Evolutionary conservation across 2,888 invertebrate species (phyloP).

Genomic region (Bugulina stolonifera): DNA sequence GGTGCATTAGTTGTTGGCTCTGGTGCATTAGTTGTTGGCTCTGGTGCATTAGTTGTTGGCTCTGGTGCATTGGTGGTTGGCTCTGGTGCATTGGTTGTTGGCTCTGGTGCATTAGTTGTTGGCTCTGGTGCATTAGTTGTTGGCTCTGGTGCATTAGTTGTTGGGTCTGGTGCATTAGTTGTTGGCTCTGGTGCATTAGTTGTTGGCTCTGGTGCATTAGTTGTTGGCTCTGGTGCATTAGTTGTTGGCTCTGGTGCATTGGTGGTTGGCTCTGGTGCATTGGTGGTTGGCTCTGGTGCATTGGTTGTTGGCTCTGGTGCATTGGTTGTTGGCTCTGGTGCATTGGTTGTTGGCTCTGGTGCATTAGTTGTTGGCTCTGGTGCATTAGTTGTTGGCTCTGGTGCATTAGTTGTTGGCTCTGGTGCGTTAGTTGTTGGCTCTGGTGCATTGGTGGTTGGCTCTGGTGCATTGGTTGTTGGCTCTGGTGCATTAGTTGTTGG

Average conservation of each 20-base stretch:
- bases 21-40: not conserved
- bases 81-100: not conserved
- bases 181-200: too few relatives aligned
- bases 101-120: not conserved
- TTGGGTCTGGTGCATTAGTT: not conserved
- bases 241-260: not conserved
- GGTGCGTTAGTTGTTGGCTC: not conserved
- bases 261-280: not conserved
- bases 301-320: not conserved
- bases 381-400: not conserved
- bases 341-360: not conserved
- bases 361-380: not conserved
- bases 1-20: not conserved
- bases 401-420: not conserved
- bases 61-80: not conserved
- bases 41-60: not conserved
- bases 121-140: not conserved
- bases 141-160: not conserved
- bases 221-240: not conserved
- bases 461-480: not conserved
- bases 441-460: not conserved
- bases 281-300: not conserved
- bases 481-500: not conserved
- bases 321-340: not conserved
- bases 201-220: not conserved